Conservation (phyloP, 2,888 invertebrate species). For the Himalopsyche tibetana region DNA sequence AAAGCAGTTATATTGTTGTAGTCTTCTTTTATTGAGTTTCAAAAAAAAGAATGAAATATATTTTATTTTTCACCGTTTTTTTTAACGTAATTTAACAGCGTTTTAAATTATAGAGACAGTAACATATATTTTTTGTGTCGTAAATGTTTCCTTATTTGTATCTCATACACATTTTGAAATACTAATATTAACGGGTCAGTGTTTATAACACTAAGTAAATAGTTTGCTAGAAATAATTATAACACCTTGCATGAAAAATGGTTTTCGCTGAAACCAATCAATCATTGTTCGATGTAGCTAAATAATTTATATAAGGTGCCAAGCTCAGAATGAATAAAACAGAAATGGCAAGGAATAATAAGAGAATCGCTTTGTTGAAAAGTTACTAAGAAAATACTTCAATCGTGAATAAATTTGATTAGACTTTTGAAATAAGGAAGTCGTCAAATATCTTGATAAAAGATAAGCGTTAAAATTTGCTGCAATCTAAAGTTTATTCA, state of each 20-base stretch:
- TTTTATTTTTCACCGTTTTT: no score
- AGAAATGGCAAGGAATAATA: not conserved
- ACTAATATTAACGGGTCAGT: not conserved
- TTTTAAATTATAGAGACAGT: no score
- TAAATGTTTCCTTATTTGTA: no score
- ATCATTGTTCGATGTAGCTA: not conserved
- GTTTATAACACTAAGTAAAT: not conserved
- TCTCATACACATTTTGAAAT: no score
- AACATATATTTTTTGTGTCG: no score
- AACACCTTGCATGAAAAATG: not conserved
- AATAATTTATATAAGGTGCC: constrained; percentile 3
- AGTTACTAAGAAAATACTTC: constrained; percentile 26
- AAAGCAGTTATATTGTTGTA: no score
- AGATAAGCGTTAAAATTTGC: constrained; percentile 13
- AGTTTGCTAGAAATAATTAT: not conserved
- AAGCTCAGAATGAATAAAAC: not conserved
- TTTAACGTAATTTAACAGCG: no score
- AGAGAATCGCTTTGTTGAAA: not conserved
- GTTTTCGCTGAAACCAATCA: not conserved
- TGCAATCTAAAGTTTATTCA: constrained; percentile 12
- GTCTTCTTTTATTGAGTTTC: no score
- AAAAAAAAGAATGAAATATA: no score
- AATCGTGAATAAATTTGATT: constrained; percentile 30
- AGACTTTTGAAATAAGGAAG: not conserved
- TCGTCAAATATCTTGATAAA: not conserved